Evolutionary conservation across 2,888 invertebrate genomes (phyloP).

Genomic region (Uropetala carovei): DNA sequence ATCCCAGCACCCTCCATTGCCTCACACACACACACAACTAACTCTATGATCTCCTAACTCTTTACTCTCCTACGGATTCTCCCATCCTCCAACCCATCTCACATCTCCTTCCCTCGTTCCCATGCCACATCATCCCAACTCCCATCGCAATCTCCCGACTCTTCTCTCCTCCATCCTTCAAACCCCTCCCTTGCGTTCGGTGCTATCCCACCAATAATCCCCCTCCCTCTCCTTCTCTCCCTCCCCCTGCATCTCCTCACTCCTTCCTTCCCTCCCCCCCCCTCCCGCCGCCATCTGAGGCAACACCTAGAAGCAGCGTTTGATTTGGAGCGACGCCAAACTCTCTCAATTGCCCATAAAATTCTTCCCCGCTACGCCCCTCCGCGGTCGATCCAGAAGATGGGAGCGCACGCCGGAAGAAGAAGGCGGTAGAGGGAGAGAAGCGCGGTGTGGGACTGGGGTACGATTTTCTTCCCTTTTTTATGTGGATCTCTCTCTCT

Average conservation of each 20-base stretch:
- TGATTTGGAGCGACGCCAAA: conserved; percentile 31
- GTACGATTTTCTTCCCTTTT: background rate
- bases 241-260: too few relatives aligned
- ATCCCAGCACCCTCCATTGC: background rate
- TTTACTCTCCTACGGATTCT: background rate
- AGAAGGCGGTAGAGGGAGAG: background rate
- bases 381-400: background rate
- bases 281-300: conserved; percentile 15
- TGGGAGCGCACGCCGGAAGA: background rate
- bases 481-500: background rate
- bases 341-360: conserved; percentile 32
- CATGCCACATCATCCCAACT: background rate
- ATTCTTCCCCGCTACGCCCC: background rate
- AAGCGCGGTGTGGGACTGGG: background rate
- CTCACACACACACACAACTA: background rate
- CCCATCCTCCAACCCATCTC: background rate
- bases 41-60: background rate
- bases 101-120: too few relatives aligned
- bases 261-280: background rate
- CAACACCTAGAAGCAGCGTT: conserved; percentile 19
- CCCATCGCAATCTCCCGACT: background rate
- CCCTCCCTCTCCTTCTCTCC: too few relatives aligned
- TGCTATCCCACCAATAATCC: too few relatives aligned
- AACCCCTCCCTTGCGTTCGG: background rate
- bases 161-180: background rate